Base-by-base conservation (phyloP, 2,113 vertebrate species). In the Phasianus colchicus region DNA sequence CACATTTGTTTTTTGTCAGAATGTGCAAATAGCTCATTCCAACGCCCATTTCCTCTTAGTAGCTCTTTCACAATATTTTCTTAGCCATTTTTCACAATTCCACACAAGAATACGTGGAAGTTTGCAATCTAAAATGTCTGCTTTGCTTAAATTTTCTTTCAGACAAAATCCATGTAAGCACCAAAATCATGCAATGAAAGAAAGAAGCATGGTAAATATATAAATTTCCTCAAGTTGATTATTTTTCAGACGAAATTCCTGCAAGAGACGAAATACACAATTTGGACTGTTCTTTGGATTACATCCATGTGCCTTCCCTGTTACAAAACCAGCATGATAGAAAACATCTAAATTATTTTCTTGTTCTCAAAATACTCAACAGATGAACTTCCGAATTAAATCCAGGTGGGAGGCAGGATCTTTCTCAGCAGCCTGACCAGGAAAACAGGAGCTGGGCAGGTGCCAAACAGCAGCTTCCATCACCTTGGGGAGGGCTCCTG, bases 401-500 rank as follows among this genome's bases (percentile, higher is more conserved):
- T 22, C 38, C 48, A 75, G 54, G 67, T 1, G 2, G 50, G 57
- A 60, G 42, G 40, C 0, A 0, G 43, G 36, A 43, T 24, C 14
- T 58, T 54, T 47, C 61, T 78, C 78, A 70, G 50, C 61, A 50
- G 24, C 19, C 54, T 45, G 9, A 32, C 21, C 22, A 13, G 29
- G 43, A 89, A 30, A n/a, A 17, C 17, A 8, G 18, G 60, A 25
- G 15, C 36, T 1, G 1, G 45, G 55, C 61, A 82, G 43, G 57
- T 58, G 19, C 32, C 11, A 10, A 19, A 25, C 10, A 10, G 15
- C 30, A 61, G n/a, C 45, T 20, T 16, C 36, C 19, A 40, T 34
- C 38, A n/a, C 11, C 1, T 0, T 1, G 1, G 30, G 40, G 11
- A 45, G 9, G 58, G 29, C 19, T 63, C 32, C 75, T 1, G 5